Conservation (phyloP, 2,797 vertebrate species). For the Decapterus maruadsi region DNA sequence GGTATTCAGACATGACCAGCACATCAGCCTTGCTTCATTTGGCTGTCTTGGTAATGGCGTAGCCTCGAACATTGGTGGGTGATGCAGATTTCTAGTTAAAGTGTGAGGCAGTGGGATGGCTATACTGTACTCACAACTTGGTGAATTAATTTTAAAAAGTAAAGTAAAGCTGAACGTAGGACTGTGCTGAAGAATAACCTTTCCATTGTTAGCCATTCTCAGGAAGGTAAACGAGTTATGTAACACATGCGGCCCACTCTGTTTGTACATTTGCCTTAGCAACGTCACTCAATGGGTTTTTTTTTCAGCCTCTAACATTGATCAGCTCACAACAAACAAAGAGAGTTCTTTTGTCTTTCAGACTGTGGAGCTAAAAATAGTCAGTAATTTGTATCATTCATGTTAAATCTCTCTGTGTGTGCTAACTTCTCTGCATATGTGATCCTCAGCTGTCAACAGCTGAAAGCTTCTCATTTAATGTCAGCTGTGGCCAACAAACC, state of each 20-base stretch:
- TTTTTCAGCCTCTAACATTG: background rate
- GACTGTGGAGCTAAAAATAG: slow-evolving; percentile 34
- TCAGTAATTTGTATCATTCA: slow-evolving; percentile 6
- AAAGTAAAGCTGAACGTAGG: background rate
- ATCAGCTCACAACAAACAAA: slow-evolving; percentile 19
- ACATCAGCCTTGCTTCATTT: background rate
- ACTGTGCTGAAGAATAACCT: background rate
- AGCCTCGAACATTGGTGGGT: background rate
- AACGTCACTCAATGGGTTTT: slow-evolving; percentile 5
- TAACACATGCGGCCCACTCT: background rate
- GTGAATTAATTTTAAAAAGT: background rate
- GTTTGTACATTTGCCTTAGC: slow-evolving; percentile 4
- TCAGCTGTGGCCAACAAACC: slow-evolving; percentile 74
- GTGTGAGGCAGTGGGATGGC: background rate
- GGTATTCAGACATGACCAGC: no score
- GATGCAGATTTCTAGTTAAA: background rate
- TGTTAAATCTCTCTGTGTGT: slow-evolving; percentile 26
- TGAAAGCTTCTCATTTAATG: slow-evolving; percentile 62
- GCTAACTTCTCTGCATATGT: slow-evolving; percentile 23
- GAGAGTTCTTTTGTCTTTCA: background rate
- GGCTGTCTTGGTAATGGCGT: background rate
- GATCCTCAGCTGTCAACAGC: slow-evolving; percentile 65
- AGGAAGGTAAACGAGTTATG: background rate
- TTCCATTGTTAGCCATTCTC: background rate
- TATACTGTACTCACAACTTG: background rate